Evolutionary conservation across 2,797 vertebrate genomes (phyloP).

Genomic region (Gambusia yucatana): DNA sequence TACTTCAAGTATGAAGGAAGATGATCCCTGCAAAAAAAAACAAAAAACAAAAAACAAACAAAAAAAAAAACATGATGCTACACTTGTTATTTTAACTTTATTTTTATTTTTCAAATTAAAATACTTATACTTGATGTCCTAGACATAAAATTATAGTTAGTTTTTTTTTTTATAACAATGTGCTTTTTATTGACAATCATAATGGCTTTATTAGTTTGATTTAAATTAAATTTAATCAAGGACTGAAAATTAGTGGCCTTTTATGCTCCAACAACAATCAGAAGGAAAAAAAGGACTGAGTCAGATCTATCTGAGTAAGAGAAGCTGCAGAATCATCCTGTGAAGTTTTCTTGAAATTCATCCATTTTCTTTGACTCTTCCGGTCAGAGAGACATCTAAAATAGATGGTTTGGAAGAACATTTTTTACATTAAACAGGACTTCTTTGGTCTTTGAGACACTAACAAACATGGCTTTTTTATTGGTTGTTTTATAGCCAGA

Average conservation of each 20-base stretch:
- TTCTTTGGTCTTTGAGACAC: not conserved
- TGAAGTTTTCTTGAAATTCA: not conserved
- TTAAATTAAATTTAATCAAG: not conserved
- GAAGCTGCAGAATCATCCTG: conserved; percentile 4
- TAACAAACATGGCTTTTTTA: not conserved
- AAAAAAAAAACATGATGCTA: not conserved
- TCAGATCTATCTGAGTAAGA: not conserved
- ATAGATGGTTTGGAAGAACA: not conserved
- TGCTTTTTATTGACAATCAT: not conserved
- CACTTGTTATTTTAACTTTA: not conserved
- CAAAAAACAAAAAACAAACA: not conserved
- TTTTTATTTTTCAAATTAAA: not conserved
- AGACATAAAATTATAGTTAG: not conserved
- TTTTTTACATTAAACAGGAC: not conserved
- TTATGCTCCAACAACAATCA: conserved; percentile 35
- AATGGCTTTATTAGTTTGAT: not conserved
- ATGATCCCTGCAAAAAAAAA: conserved; percentile 12
- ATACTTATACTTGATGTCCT: not conserved
- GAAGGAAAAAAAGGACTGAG: conserved; percentile 19
- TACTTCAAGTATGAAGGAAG: conserved; percentile 17
- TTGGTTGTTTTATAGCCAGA: not conserved
- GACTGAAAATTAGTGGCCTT: not conserved
- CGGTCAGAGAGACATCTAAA: not conserved
- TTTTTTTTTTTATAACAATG: not conserved
- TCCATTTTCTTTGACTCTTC: not conserved